Conservation (phyloP, 2,888 invertebrate species). For the Bugula neritina region DNA sequence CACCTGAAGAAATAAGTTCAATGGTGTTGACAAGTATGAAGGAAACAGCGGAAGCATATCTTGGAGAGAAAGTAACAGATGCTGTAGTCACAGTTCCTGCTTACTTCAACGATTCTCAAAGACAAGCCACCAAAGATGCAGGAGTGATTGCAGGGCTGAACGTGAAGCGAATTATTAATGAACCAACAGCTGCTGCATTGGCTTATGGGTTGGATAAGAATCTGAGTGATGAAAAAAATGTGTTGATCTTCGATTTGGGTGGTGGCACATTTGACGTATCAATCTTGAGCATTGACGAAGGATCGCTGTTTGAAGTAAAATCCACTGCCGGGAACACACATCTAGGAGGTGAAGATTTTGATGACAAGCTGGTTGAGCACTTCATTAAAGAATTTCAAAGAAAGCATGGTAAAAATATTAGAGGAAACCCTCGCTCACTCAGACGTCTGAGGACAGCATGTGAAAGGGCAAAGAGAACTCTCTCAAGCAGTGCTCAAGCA, state of each 20-base stretch:
- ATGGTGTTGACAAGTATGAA: constrained; percentile 88
- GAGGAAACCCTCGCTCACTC: constrained; percentile 38
- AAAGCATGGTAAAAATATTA: constrained; percentile 40
- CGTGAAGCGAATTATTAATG: constrained; percentile 61
- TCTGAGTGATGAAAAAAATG: constrained; percentile 56
- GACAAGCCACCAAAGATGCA: no score
- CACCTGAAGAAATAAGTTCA: constrained; percentile 83
- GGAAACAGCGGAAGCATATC: no score
- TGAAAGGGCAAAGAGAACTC: constrained; percentile 45
- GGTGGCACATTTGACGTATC: constrained; percentile 56
- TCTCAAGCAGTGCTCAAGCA: constrained; percentile 41
- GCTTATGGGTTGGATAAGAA: constrained; percentile 61
- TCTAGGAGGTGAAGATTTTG: constrained; percentile 48
- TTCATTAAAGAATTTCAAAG: constrained; percentile 43
- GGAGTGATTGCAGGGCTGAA: no score
- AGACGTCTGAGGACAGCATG: constrained; percentile 43
- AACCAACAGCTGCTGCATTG: constrained; percentile 51
- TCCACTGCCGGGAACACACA: constrained; percentile 49
- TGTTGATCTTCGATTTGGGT: constrained; percentile 60
- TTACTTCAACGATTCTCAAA: no score
- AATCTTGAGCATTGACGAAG: constrained; percentile 57
- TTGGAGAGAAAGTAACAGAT: no score
- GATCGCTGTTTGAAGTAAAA: constrained; percentile 55
- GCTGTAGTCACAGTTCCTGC: no score
- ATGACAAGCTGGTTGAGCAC: constrained; percentile 40